Conservation (phyloP, 2,113 vertebrate species). For the Cacatua alba region DNA sequence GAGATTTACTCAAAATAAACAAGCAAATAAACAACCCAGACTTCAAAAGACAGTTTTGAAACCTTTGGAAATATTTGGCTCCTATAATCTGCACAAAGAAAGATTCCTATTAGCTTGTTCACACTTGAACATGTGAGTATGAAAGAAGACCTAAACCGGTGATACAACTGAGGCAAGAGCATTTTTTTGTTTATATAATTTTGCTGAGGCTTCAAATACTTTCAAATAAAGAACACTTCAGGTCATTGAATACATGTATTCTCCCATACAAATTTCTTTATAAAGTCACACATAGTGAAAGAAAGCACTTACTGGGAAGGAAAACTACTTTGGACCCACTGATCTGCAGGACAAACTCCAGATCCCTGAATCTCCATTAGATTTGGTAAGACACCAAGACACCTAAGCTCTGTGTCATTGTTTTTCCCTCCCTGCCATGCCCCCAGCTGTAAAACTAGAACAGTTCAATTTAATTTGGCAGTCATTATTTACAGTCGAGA, state of each 20-base stretch:
- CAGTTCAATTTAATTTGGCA: not conserved
- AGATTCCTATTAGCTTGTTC: not conserved
- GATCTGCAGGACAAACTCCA: not conserved
- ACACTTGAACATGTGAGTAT: not conserved
- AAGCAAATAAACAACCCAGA: not conserved
- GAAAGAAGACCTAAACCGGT: not conserved
- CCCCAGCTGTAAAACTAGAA: not conserved
- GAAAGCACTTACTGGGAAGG: not conserved
- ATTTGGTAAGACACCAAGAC: not conserved
- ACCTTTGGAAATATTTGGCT: slow-evolving; percentile 5
- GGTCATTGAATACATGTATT: not conserved
- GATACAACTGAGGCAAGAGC: not conserved
- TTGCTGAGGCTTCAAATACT: not conserved
- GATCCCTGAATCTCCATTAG: not conserved
- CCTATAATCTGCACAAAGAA: not conserved
- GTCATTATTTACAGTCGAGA: not conserved
- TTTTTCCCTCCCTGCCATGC: not conserved
- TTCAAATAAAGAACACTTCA: not conserved
- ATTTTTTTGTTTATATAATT: not conserved
- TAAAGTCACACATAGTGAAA: not conserved
- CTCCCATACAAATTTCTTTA: not conserved
- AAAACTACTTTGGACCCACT: not conserved
- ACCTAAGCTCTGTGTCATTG: not conserved
- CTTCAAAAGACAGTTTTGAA: not conserved
- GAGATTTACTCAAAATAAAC: slow-evolving; percentile 8